Base-by-base conservation (phyloP, 2,888 invertebrate genomes). In the Cancer borealis region DNA sequence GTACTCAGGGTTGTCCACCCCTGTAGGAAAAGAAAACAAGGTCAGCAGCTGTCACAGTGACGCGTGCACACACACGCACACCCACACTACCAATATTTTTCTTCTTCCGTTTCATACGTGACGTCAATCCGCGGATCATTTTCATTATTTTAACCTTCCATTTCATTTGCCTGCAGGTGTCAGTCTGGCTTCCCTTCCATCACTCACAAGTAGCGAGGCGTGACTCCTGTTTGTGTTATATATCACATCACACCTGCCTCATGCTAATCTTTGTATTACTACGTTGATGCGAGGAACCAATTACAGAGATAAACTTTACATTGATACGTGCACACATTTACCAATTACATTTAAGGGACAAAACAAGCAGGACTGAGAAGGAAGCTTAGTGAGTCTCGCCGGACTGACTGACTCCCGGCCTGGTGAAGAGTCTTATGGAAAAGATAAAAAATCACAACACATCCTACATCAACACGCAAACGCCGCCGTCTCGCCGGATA, bases 1-100 rank as follows among this genome's bases (percentile, higher is more conserved):
- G 91, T 96, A 96, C 94, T 96, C 96, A 10, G 96, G 96, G 79
- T 96, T 96, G 94, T 96, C 96, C 92, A 96, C 95, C 46, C 92
- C 95, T 95, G 94, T 73, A 26, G 26, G n/a, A 26, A n/a, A 73
- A 45, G 66, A 73, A 46, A 39, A 39, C 12, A n/a, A 73, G 66
- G 45, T 46, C 5, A 92, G 6, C 17, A 17, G n/a, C 17, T 60
- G 39, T 39, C 26, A 47, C 14, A 49, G 17, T 47, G 12, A 47
- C 89, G n/a, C 26, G 14, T 14, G 47, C 89, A 26, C 73, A 79
- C 73, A 26, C 66, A 73, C 73, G 26, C 73, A 79, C 73, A 79
- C 73, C n/a, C 73, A 79, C 73, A 79, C 8, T 10, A 26, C 21
- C n/a, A 79, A 10, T 10, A 26, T 79, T 79, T 5, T 39, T 21